Percentiles rank a stretch among this genome's conserved stretches.
Evolutionary conservation across 2,888 invertebrate species (phyloP).

Genomic region (Cheilosia vulpina): DNA sequence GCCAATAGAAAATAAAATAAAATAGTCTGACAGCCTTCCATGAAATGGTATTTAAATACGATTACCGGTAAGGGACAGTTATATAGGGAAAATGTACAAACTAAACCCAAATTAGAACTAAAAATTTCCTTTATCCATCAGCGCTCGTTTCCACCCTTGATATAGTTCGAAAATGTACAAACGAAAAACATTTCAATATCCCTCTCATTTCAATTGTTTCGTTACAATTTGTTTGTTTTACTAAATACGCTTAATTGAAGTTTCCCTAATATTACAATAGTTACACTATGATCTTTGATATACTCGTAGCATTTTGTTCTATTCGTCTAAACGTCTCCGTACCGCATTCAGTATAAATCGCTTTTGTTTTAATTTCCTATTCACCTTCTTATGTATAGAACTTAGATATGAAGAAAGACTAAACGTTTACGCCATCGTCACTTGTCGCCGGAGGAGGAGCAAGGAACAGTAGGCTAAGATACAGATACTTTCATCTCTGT

Average conservation of each 20-base stretch:
- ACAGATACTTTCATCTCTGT: constrained; percentile 21
- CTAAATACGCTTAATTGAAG: constrained; percentile 66
- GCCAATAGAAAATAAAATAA: too few species aligned
- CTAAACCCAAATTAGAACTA: neutral
- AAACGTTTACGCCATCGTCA: constrained; percentile 41
- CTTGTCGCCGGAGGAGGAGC: constrained; percentile 9
- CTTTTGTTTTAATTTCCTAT: constrained; percentile 15
- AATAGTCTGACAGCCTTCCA: too few species aligned
- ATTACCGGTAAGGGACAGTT: too few species aligned
- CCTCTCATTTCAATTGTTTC: constrained; percentile 23
- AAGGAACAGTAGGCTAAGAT: constrained; percentile 34
- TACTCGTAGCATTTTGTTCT: constrained; percentile 37
- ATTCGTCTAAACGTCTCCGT: constrained; percentile 21
- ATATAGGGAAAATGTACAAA: neutral
- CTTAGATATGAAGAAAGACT: constrained; percentile 60
- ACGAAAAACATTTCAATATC: constrained; percentile 28
- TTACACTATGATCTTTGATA: constrained; percentile 73
- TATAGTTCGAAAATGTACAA: constrained; percentile 43
- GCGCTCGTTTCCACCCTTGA: constrained; percentile 5
- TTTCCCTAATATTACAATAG: constrained; percentile 67
- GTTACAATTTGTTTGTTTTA: constrained; percentile 28
- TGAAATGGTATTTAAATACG: too few species aligned
- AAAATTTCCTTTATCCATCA: neutral
- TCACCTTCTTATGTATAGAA: constrained; percentile 24
- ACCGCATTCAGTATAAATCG: constrained; percentile 17